Conservation (phyloP, 2,888 invertebrate genomes). For the Epirrhoe alternata region DNA sequence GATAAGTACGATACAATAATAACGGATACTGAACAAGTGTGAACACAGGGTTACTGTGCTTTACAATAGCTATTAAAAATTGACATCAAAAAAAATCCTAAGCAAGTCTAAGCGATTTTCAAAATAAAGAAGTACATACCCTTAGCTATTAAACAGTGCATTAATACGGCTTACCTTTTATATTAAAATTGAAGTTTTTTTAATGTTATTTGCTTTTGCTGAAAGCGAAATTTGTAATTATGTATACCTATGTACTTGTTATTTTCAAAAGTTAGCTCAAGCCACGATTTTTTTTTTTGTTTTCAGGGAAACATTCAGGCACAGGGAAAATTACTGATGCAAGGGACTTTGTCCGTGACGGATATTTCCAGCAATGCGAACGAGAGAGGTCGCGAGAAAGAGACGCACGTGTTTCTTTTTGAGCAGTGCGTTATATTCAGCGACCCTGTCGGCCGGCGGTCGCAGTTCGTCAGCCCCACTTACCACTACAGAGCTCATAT, state of each 20-base stretch:
- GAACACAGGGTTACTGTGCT: too few species aligned
- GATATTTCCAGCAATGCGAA: slow-evolving; percentile 84
- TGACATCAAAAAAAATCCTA: neutral
- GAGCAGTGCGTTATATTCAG: slow-evolving; percentile 99
- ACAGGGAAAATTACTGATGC: slow-evolving; percentile 96
- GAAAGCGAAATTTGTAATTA: neutral
- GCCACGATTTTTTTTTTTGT: slow-evolving; percentile 13
- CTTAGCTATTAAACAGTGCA: neutral
- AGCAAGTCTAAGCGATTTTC: neutral
- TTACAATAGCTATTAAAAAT: neutral
- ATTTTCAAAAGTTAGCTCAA: neutral
- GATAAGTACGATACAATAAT: too few species aligned
- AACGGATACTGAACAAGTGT: too few species aligned
- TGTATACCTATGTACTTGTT: neutral
- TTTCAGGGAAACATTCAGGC: slow-evolving; percentile 97
- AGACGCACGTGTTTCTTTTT: slow-evolving; percentile 98
- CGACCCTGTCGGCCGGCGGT: slow-evolving; percentile 96
- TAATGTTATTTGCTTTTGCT: neutral
- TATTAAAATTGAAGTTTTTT: neutral
- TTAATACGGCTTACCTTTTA: neutral
- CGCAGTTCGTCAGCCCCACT: slow-evolving; percentile 96
- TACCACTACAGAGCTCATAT: slow-evolving; percentile 98
- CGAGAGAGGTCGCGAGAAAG: slow-evolving; percentile 81
- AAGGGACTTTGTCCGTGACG: slow-evolving; percentile 91
- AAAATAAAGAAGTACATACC: neutral